Conservation (phyloP, 2,113 vertebrate genomes). For the Prietella phreatophila region DNA sequence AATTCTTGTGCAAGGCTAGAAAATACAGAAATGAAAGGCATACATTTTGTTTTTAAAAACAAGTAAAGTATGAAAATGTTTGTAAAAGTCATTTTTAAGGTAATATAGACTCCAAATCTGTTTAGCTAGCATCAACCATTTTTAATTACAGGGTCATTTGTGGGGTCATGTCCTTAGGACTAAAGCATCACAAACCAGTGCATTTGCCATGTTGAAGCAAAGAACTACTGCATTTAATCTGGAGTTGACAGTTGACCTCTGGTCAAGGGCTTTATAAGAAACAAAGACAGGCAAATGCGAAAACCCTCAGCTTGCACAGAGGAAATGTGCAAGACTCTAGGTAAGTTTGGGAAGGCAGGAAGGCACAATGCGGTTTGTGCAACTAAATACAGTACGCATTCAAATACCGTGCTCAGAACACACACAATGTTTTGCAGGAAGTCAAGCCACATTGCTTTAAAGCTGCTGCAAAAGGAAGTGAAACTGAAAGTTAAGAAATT, state of each 20-base stretch:
- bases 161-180: background rate
- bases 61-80: background rate
- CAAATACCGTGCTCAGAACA: background rate
- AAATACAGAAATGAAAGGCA: background rate
- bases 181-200: background rate
- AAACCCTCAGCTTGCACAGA: slow-evolving; percentile 11
- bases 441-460: slow-evolving; percentile 55
- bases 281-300: slow-evolving; percentile 10
- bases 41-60: background rate
- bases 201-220: background rate
- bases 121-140: background rate
- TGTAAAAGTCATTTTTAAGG: background rate
- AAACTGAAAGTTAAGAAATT: slow-evolving; percentile 51
- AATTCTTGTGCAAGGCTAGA: background rate
- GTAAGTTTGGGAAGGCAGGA: slow-evolving; percentile 53
- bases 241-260: background rate
- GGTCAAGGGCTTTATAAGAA: background rate
- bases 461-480: slow-evolving; percentile 34
- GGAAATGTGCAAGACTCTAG: slow-evolving; percentile 44
- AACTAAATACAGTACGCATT: slow-evolving; percentile 47
- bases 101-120: background rate
- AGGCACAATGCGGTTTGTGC: slow-evolving; percentile 44
- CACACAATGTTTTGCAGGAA: slow-evolving; percentile 63
- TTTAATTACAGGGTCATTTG: background rate
- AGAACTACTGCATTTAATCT: background rate